phyloP scores from a whole-genome alignment of 2,797 vertebrate genomes.

The Setipinna tenuifilis region DNA sequence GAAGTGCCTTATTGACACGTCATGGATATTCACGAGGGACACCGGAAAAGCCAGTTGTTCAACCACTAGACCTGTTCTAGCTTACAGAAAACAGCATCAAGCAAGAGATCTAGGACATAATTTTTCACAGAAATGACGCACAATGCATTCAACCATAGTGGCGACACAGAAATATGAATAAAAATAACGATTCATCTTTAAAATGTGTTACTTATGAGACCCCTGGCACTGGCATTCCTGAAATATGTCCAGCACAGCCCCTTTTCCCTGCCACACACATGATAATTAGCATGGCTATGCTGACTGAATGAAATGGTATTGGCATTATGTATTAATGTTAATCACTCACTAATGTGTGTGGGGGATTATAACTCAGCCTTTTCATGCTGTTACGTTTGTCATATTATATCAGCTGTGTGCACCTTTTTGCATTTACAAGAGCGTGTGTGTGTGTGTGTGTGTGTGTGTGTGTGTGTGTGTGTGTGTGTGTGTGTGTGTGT shows the following conservation, averaged over 20 bases:
- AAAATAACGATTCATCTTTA: slow-evolving; percentile 69
- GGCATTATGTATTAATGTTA: slow-evolving; percentile 26
- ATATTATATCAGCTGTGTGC: background rate
- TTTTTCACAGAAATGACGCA: too few relatives aligned
- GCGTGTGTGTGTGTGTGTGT: too few relatives aligned
- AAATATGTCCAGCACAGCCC: background rate
- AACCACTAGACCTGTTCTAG: too few relatives aligned
- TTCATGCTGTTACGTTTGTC: background rate
- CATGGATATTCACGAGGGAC: too few relatives aligned
- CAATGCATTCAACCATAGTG: too few relatives aligned
- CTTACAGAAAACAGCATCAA: too few relatives aligned
- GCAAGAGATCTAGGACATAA: too few relatives aligned
- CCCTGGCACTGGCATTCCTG: slow-evolving; percentile 24
- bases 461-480: too few relatives aligned
- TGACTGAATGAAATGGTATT: slow-evolving; percentile 19
- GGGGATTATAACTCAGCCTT: slow-evolving; percentile 12
- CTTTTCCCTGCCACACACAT: background rate
- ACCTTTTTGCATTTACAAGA: slow-evolving; percentile 15
- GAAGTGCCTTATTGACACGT: too few relatives aligned
- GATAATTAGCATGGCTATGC: slow-evolving; percentile 18
- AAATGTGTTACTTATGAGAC: slow-evolving; percentile 59
- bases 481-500: slow-evolving; percentile 34
- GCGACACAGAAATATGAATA: too few relatives aligned
- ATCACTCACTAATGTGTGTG: background rate
- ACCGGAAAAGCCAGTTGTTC: too few relatives aligned